phyloP scores from a whole-genome alignment of 2,113 vertebrate genomes.

The Paracyprichromis sp. region DNA sequence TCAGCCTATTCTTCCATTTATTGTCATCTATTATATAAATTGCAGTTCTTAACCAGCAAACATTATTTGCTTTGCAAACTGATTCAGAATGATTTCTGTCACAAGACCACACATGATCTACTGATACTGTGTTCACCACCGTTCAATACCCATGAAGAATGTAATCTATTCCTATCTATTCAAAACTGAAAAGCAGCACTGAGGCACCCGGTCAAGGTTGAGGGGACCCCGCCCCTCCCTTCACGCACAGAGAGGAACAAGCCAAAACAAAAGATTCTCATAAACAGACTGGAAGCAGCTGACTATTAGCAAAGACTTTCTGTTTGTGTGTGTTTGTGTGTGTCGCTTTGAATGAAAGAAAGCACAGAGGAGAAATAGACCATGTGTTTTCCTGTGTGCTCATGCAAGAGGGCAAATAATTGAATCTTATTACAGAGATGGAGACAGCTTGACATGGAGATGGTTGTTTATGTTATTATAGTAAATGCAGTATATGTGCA shows the following conservation, averaged over 20 bases:
- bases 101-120: constrained; percentile 19
- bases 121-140: background rate
- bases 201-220: constrained; percentile 51
- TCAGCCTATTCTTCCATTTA: background rate
- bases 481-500: background rate
- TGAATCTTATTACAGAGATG: background rate
- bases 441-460: background rate
- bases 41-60: background rate
- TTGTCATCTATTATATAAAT: background rate
- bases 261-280: constrained; percentile 44
- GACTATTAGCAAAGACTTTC: background rate
- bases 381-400: constrained; percentile 1
- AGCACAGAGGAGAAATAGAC: constrained; percentile 9
- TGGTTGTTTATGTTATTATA: background rate
- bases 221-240: background rate
- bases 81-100: constrained; percentile 4
- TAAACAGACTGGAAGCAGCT: constrained; percentile 41
- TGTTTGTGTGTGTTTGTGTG: constrained; percentile 6
- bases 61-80: background rate
- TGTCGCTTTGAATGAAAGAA: constrained; percentile 15
- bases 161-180: constrained; percentile 50
- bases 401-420: constrained; percentile 4
- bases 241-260: background rate
- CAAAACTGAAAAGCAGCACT: constrained; percentile 29
- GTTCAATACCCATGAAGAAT: constrained; percentile 37